Percentiles rank a stretch among this genome's conserved stretches.
phyloP scores from a whole-genome alignment of 2,113 vertebrate species.

The Osmerus eperlanus region DNA sequence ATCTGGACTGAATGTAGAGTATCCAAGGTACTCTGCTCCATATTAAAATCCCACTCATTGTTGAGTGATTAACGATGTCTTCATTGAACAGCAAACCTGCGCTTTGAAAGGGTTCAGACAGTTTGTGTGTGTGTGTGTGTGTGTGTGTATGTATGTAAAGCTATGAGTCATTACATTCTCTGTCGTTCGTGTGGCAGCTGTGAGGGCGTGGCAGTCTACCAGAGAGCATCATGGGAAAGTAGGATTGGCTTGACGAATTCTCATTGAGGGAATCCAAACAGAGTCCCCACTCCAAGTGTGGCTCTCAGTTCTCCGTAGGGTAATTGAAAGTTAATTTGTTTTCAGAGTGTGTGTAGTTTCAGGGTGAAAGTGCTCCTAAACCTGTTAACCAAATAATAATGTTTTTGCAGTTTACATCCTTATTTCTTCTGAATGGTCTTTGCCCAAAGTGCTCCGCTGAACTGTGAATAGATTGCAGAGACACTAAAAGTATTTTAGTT shows the following conservation, averaged over 20 bases:
- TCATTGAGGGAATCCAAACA: constrained; percentile 16
- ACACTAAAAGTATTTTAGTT: too few species aligned
- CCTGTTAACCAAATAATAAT: constrained; percentile 55
- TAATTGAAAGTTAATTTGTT: constrained; percentile 54
- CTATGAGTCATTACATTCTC: constrained; percentile 6
- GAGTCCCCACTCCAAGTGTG: constrained; percentile 19
- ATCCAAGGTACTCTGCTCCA: too few species aligned
- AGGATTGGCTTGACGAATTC: background rate
- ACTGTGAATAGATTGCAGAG: constrained; percentile 32
- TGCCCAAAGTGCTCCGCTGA: constrained; percentile 51
- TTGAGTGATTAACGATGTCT: too few species aligned
- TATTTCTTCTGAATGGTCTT: constrained; percentile 36
- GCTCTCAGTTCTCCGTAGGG: constrained; percentile 18
- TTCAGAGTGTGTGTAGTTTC: constrained; percentile 53
- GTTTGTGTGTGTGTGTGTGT: background rate
- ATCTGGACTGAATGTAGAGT: constrained; percentile 10
- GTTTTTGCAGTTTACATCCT: constrained; percentile 12
- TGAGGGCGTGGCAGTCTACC: constrained; percentile 3
- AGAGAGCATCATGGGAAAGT: background rate
- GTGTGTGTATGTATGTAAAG: background rate
- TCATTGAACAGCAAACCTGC: too few species aligned
- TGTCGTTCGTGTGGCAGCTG: constrained; percentile 7
- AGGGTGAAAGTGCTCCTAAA: constrained; percentile 60
- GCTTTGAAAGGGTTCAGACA: background rate
- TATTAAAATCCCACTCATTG: too few species aligned